Evolutionary conservation across 2,888 invertebrate species (phyloP).

Genomic region (Andrena hattorfiana): DNA sequence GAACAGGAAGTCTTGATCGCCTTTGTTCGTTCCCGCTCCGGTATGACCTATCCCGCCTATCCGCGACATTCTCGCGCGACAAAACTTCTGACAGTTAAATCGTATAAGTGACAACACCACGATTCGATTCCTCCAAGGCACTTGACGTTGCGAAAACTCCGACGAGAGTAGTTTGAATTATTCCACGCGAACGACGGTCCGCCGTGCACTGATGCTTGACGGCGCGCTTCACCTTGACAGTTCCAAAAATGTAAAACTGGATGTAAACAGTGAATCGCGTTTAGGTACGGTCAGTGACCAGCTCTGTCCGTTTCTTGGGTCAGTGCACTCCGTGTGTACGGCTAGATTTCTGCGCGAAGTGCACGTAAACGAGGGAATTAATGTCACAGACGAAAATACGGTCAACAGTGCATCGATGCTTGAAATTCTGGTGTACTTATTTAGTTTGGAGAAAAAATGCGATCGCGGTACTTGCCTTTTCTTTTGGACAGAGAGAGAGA

Average conservation of each 20-base stretch:
- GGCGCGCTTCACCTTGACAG: conserved; percentile 46
- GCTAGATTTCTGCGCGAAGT: not conserved
- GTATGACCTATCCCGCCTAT: conserved; percentile 38
- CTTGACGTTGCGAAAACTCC: conserved; percentile 15
- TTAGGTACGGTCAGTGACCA: conserved; percentile 67
- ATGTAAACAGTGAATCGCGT: conserved; percentile 65
- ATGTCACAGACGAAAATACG: not conserved
- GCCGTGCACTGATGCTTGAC: conserved; percentile 25
- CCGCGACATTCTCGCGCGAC: conserved; percentile 64
- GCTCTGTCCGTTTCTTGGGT: conserved; percentile 42
- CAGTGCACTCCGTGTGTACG: conserved; percentile 52
- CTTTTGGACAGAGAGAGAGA: not conserved
- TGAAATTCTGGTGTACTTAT: not conserved
- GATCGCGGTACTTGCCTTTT: not conserved
- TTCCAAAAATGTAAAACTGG: conserved; percentile 46
- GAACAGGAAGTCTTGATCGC: conserved; percentile 72
- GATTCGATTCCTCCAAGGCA: conserved; percentile 32
- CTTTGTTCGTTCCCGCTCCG: conserved; percentile 66
- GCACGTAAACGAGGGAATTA: conserved; percentile 12
- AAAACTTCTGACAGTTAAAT: conserved; percentile 45
- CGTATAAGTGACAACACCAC: not conserved
- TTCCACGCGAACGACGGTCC: conserved; percentile 9
- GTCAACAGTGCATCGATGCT: not conserved
- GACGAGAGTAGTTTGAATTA: not conserved
- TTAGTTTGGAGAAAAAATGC: not conserved